Percentiles rank a stretch among this genome's conserved stretches.
phyloP scores from a whole-genome alignment of 2,888 invertebrate species.

The Frankliniella fusca region DNA sequence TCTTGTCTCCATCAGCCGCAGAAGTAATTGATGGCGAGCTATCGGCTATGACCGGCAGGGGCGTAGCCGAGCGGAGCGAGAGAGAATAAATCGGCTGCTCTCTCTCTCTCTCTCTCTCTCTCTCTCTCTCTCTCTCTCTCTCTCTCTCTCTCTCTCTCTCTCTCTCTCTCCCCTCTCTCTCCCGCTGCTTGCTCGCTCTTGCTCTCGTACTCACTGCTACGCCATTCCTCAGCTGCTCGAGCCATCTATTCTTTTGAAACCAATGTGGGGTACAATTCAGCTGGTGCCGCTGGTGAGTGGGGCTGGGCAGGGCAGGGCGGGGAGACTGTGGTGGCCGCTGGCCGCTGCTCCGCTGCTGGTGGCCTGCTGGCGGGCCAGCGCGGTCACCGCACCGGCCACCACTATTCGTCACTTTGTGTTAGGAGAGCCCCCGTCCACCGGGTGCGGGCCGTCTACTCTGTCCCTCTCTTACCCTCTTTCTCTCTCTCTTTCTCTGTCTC shows the following conservation, averaged over 20 bases:
- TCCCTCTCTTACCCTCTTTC: too few species aligned
- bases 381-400: background rate
- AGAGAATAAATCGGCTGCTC: background rate
- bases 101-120: background rate
- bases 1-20: too few species aligned
- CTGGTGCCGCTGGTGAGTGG: too few species aligned
- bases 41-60: too few species aligned
- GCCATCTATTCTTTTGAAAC: too few species aligned
- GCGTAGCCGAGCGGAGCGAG: too few species aligned
- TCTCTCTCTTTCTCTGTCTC: too few species aligned
- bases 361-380: background rate
- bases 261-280: too few species aligned
- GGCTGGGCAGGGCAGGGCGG: too few species aligned
- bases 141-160: slow-evolving; percentile 9
- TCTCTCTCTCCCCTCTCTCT: background rate
- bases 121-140: slow-evolving; percentile 15
- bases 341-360: background rate
- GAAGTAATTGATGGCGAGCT: too few species aligned
- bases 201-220: background rate
- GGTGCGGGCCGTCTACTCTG: too few species aligned
- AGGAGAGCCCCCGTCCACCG: background rate
- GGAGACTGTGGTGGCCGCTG: background rate
- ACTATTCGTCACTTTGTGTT: background rate
- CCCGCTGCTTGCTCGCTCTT: background rate
- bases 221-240: too few species aligned